Base-by-base conservation (phyloP, 2,113 vertebrate genomes). In the Psilopogon haemacephalus region DNA sequence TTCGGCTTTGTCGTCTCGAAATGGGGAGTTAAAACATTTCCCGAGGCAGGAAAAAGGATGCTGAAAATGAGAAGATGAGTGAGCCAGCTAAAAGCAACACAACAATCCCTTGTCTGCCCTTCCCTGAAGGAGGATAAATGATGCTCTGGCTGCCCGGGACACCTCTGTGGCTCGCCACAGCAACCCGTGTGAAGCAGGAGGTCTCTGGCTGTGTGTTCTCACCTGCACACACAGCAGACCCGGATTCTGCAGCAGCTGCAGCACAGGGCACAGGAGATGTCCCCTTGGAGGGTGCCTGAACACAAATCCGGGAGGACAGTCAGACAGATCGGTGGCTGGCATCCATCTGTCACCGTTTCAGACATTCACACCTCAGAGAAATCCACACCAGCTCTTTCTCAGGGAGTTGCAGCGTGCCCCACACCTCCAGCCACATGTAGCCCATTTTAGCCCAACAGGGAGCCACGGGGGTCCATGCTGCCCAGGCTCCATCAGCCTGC, bases 111-210 rank as follows among this genome's bases (percentile, higher is more conserved):
- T 12, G 32, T 89, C 71, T 65, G 9, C 75, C 46, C 35, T 79
- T 68, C 52, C 30, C 59, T 67, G 55, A 76, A 75, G 55, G 48
- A 79, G 33, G 14, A 35, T 10, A 72, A 54, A 65, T 12, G 30
- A 5, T 3, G 9, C 72, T 82, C 84, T 3, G 0, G 4, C 69
- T 72, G 44, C 35, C 42, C 35, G 13, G 35, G 9, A 59, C 26
- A 33, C 9, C 38, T 68, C n/a, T 65, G 62, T 48, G 82, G 60
- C 21, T 28, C 46, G 68, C 28, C 35, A 52, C 26, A 56, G 2
- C 5, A 64, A 37, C 12, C 1, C 0, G 3, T 10, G 15, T 26
- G 55, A 80, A 27, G n/a, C 2, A 4, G 21, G 9, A 5, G 3
- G 2, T 3, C 13, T 84, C n/a, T 50, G 9, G 6, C 19, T 86